These are phyloP conservation scores for Macrobrachium rosenbergii DNA, from an alignment of 1,140 invertebrate genomes.

Conservation along the genomic window DNA sequence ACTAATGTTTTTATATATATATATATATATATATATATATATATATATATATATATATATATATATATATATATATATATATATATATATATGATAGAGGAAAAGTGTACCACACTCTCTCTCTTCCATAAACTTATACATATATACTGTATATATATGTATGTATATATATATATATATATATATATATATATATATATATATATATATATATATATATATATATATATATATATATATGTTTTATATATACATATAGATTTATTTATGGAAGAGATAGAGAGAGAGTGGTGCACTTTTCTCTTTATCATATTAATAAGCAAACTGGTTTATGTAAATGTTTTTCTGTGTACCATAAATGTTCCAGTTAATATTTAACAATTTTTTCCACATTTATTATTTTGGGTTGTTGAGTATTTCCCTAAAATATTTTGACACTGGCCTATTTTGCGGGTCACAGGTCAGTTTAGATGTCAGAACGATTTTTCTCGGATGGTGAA, in stretches of 20 bases:
- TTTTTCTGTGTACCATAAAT: no score
- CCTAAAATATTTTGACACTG: no score
- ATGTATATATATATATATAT: conserved; percentile 8
- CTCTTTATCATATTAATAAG: no score
- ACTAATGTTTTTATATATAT: background rate
- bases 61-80: conserved; percentile 12
- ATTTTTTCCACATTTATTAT: no score
- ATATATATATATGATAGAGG: background rate
- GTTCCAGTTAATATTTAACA: no score
- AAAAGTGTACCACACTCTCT: no score
- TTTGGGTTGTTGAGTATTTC: no score
- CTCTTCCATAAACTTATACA: no score
- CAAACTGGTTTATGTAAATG: no score
- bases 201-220: conserved; percentile 10
- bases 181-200: background rate
- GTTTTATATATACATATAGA: background rate
- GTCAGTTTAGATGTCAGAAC: no score
- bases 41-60: conserved; percentile 11
- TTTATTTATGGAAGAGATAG: background rate
- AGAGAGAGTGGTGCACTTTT: background rate
- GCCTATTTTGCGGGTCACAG: no score
- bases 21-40: conserved; percentile 4
- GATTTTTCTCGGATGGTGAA: no score
- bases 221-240: conserved; percentile 14
- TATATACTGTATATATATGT: conserved; percentile 4